Conservation (phyloP, 2,113 vertebrate genomes). For the Spermophilus dauricus region DNA sequence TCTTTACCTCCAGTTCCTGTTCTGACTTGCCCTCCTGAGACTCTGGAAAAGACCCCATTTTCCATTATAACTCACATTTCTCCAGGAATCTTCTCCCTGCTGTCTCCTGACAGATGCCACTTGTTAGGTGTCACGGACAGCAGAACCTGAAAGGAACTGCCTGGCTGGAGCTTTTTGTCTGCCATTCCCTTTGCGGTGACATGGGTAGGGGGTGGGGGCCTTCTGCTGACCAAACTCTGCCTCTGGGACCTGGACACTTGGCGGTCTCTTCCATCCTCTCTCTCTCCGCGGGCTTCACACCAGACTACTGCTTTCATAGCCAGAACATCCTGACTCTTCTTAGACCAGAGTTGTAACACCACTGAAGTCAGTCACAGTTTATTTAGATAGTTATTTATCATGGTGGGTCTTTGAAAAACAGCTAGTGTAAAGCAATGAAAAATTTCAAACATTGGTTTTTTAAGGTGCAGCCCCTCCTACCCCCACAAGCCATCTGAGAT, state of each 20-base stretch:
- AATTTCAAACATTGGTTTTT: not conserved
- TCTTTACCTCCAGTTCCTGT: not conserved
- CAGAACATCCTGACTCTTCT: not conserved
- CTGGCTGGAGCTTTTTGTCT: not conserved
- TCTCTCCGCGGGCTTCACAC: not conserved
- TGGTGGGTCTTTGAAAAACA: not conserved
- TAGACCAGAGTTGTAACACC: not conserved
- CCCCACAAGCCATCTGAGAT: too few relatives aligned
- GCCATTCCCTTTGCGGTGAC: not conserved
- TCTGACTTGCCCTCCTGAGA: not conserved
- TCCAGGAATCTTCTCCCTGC: not conserved
- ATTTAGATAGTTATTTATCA: not conserved
- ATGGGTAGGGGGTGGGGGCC: not conserved
- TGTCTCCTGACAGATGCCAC: constrained; percentile 4
- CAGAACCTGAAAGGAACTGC: constrained; percentile 13
- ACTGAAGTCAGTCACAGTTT: not conserved
- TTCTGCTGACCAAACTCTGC: not conserved
- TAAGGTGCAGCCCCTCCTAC: not conserved
- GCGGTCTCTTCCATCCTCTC: not conserved
- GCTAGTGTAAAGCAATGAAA: not conserved
- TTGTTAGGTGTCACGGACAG: constrained; percentile 58
- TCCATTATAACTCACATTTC: not conserved
- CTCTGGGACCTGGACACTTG: not conserved
- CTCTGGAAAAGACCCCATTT: not conserved
- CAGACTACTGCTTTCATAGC: not conserved